A percentile compares a stretch with the other conserved stretches of the same genome.
Evolutionary conservation across 2,888 invertebrate species (phyloP).

Genomic region (Mellilla xanthometata): DNA sequence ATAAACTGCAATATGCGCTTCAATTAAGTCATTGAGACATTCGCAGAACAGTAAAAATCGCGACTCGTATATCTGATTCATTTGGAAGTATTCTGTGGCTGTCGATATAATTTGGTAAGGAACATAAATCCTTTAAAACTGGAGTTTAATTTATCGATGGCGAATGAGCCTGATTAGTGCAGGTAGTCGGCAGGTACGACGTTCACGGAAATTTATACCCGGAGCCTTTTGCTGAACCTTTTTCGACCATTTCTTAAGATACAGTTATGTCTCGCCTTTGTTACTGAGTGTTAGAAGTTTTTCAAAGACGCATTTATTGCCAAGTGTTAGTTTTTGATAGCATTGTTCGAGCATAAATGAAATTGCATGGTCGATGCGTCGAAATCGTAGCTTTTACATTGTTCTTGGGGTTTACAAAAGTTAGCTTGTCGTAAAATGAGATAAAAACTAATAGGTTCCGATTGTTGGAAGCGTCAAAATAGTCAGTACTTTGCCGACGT

Average conservation of each 20-base stretch:
- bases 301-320: slow-evolving; percentile 1
- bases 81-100: not conserved
- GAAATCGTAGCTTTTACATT: slow-evolving; percentile 40
- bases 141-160: slow-evolving; percentile 66
- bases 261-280: slow-evolving; percentile 65
- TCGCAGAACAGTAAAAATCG: slow-evolving; percentile 23
- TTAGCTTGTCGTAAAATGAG: slow-evolving; percentile 3
- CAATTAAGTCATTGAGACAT: slow-evolving; percentile 34
- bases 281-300: slow-evolving; percentile 30
- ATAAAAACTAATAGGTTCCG: slow-evolving; percentile 24
- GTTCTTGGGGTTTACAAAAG: slow-evolving; percentile 28
- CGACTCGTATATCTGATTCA: slow-evolving; percentile 8
- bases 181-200: slow-evolving; percentile 70
- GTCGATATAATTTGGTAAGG: slow-evolving; percentile 25
- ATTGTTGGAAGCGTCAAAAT: slow-evolving; percentile 35
- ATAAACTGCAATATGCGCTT: slow-evolving; percentile 26
- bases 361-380: slow-evolving; percentile 34
- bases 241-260: slow-evolving; percentile 60
- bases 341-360: slow-evolving; percentile 37
- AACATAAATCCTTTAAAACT: slow-evolving; percentile 61
- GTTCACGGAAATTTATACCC: slow-evolving; percentile 61
- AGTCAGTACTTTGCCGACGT: slow-evolving; percentile 16
- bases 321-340: slow-evolving; percentile 10
- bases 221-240: slow-evolving; percentile 53
- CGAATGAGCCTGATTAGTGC: slow-evolving; percentile 55